Evolutionary conservation across 2,797 vertebrate genomes (phyloP).

Genomic region (Chloroceryle inda): DNA sequence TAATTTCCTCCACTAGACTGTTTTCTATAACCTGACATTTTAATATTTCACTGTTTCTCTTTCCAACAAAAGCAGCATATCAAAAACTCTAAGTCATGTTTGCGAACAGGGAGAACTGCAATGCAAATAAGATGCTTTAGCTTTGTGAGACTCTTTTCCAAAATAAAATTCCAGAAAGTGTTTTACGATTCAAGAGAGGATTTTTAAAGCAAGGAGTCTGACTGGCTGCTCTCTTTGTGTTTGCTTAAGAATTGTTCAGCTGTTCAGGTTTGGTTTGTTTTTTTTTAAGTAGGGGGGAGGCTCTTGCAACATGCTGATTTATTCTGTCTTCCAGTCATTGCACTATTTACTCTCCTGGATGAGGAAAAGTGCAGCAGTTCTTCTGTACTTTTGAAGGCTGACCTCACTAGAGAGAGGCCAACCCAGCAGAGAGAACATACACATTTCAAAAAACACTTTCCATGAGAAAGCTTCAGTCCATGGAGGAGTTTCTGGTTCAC

Average conservation of each 20-base stretch:
- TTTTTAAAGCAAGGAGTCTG: conserved; percentile 21
- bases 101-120: background rate
- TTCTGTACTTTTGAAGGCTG: conserved; percentile 8
- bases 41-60: background rate
- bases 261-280: background rate
- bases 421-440: background rate
- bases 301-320: conserved; percentile 51
- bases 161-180: conserved; percentile 37
- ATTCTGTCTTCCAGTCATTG: conserved; percentile 22
- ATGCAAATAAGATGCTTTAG: background rate
- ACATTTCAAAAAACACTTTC: background rate
- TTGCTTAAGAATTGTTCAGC: conserved; percentile 69
- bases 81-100: background rate
- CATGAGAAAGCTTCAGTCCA: background rate
- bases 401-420: background rate
- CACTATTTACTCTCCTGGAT: conserved; percentile 19
- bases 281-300: background rate
- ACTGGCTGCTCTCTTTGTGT: conserved; percentile 3
- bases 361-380: conserved; percentile 17
- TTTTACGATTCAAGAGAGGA: conserved; percentile 7
- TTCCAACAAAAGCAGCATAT: background rate
- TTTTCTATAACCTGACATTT: conserved; percentile 38
- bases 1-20: conserved; percentile 19
- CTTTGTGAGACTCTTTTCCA: background rate
- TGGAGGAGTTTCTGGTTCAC: background rate